These are phyloP conservation scores for Bucorvus abyssinicus DNA, from an alignment of 2,797 vertebrate species.

Conservation along the genomic window DNA sequence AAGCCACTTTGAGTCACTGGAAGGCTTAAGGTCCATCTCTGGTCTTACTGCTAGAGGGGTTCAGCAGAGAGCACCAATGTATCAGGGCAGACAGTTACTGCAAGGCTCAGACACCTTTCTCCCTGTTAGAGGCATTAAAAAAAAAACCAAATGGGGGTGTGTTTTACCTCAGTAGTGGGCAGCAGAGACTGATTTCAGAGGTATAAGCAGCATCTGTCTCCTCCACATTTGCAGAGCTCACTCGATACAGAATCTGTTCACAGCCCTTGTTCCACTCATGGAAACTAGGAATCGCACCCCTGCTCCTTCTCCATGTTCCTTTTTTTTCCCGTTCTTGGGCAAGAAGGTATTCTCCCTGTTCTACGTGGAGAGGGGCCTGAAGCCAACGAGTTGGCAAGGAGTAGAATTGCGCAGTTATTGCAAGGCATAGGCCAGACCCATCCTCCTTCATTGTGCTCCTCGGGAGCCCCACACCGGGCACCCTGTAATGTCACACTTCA, in stretches of 20 bases:
- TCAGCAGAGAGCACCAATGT: slow-evolving; percentile 40
- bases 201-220: not conserved
- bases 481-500: rapidly evolving
- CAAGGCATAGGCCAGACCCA: not conserved
- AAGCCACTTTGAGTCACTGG: not conserved
- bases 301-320: not conserved
- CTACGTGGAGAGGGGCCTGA: not conserved
- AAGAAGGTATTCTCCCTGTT: not conserved
- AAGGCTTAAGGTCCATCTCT: slow-evolving; percentile 52
- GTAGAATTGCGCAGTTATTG: not conserved
- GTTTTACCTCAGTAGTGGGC: not conserved
- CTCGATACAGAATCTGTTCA: not conserved
- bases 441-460: not conserved
- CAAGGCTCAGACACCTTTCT: not conserved
- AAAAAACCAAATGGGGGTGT: not conserved
- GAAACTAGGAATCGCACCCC: not conserved
- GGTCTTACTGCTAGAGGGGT: not conserved
- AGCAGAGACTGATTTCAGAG: not conserved
- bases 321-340: not conserved
- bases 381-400: not conserved
- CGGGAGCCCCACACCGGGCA: not conserved
- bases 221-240: not conserved
- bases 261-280: not conserved
- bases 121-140: not conserved
- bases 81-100: not conserved